Conservation (phyloP, 2,888 invertebrate genomes). For the Drosophila mimica region DNA sequence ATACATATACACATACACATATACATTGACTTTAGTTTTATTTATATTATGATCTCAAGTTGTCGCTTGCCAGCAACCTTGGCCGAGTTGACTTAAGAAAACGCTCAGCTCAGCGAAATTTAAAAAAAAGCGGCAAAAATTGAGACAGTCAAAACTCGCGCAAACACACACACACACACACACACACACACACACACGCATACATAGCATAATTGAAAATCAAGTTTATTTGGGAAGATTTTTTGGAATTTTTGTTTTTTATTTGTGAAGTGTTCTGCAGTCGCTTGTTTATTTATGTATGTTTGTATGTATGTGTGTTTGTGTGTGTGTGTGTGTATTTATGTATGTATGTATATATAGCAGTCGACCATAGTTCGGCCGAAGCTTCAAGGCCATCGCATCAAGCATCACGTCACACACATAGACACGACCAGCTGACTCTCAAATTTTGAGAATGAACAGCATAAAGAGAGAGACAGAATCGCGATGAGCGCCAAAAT, state of each 20-base stretch:
- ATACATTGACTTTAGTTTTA: constrained; percentile 38
- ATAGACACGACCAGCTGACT: not conserved
- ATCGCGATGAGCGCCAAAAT: not conserved
- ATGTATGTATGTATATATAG: not conserved
- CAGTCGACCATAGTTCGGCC: not conserved
- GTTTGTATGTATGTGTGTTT: not conserved
- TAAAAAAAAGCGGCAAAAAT: constrained; percentile 41
- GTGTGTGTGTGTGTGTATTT: not conserved
- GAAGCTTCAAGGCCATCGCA: not conserved
- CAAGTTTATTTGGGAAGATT: constrained; percentile 52
- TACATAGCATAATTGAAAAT: constrained; percentile 36
- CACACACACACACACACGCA: not conserved
- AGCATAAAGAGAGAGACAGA: not conserved
- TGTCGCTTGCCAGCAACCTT: constrained; percentile 62
- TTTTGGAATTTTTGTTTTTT: constrained; percentile 36
- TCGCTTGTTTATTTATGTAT: constrained; percentile 36
- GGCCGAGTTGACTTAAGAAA: constrained; percentile 66
- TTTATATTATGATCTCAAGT: constrained; percentile 61
- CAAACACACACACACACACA: not conserved
- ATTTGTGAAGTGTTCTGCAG: constrained; percentile 18
- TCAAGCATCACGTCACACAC: not conserved
- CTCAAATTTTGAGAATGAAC: not conserved
- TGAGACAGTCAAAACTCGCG: constrained; percentile 9
- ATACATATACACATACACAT: constrained; percentile 9
- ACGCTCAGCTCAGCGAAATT: constrained; percentile 56